These are phyloP conservation scores for Parnassius glacialis DNA, from an alignment of 2,888 invertebrate species.

Conservation along the genomic window DNA sequence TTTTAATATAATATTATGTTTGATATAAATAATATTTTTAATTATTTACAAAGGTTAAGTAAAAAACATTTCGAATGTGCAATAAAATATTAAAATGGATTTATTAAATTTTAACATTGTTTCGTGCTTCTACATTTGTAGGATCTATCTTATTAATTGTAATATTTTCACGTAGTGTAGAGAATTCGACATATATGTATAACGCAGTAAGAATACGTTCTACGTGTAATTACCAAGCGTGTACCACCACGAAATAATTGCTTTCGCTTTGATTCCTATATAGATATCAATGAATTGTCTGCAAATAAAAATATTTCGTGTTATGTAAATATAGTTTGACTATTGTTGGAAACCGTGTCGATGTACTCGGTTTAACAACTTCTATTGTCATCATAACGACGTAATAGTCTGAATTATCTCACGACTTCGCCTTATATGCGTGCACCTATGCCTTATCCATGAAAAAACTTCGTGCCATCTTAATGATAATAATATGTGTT, in stretches of 20 bases:
- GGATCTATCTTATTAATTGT: too few species aligned
- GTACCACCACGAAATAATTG: constrained; percentile 26
- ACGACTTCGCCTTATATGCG: constrained; percentile 38
- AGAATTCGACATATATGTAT: too few species aligned
- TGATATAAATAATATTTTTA: too few species aligned
- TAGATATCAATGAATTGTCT: constrained; percentile 29
- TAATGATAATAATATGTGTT: neutral
- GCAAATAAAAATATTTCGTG: constrained; percentile 27
- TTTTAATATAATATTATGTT: too few species aligned
- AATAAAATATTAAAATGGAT: too few species aligned
- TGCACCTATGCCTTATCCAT: constrained; percentile 27
- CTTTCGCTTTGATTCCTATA: constrained; percentile 26
- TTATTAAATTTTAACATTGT: too few species aligned
- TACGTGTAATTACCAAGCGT: constrained; percentile 12
- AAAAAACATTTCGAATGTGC: too few species aligned
- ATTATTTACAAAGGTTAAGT: too few species aligned
- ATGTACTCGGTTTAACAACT: constrained; percentile 40
- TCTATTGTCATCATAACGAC: constrained; percentile 43
- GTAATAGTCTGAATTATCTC: constrained; percentile 41
- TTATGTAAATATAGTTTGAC: constrained; percentile 43
- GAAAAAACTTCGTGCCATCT: constrained; percentile 18
- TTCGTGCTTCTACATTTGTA: too few species aligned
- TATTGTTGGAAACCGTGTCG: constrained; percentile 46
- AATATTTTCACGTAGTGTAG: too few species aligned
- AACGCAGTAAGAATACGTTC: constrained; percentile 2